Evolutionary conservation across 2,888 invertebrate genomes (phyloP).

Genomic region (Molanna angustata): DNA sequence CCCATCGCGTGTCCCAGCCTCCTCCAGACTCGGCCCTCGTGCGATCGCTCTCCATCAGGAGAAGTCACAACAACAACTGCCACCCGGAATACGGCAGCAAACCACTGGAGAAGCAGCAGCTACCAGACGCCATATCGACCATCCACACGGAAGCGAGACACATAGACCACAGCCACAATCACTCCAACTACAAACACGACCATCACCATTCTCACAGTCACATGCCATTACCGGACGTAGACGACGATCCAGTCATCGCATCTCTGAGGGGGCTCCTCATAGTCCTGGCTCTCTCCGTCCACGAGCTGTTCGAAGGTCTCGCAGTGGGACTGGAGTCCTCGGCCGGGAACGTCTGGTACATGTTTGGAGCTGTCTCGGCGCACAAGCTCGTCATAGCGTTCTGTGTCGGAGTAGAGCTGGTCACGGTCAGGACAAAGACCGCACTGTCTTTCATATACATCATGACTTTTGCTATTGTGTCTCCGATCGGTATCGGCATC

Average conservation of each 20-base stretch:
- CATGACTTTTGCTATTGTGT: conserved; percentile 73
- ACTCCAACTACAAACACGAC: no score
- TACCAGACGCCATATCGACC: conserved; percentile 38
- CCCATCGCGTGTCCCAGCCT: conserved; percentile 41
- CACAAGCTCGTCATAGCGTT: conserved; percentile 87
- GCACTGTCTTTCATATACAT: conserved; percentile 65
- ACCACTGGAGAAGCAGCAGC: conserved; percentile 38
- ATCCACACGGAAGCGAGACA: conserved; percentile 44
- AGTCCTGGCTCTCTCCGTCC: conserved; percentile 79
- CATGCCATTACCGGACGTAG: conserved; percentile 47
- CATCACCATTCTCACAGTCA: conserved; percentile 49
- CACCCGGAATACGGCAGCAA: conserved; percentile 42
- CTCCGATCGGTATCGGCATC: conserved; percentile 76
- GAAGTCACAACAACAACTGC: conserved; percentile 40
- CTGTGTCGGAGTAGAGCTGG: conserved; percentile 81
- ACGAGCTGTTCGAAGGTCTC: conserved; percentile 79
- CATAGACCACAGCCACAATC: conserved; percentile 40
- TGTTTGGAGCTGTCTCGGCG: conserved; percentile 80
- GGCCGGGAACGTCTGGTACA: conserved; percentile 64
- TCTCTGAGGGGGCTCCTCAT: conserved; percentile 72
- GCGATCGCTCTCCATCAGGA: conserved; percentile 48
- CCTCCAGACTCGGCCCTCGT: conserved; percentile 39
- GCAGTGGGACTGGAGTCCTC: conserved; percentile 73
- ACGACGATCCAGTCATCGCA: conserved; percentile 48
- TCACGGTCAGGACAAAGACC: conserved; percentile 65